Percentiles rank a stretch among this genome's conserved stretches.
phyloP scores from a whole-genome alignment of 2,113 vertebrate genomes.

The Siniperca chuatsi region DNA sequence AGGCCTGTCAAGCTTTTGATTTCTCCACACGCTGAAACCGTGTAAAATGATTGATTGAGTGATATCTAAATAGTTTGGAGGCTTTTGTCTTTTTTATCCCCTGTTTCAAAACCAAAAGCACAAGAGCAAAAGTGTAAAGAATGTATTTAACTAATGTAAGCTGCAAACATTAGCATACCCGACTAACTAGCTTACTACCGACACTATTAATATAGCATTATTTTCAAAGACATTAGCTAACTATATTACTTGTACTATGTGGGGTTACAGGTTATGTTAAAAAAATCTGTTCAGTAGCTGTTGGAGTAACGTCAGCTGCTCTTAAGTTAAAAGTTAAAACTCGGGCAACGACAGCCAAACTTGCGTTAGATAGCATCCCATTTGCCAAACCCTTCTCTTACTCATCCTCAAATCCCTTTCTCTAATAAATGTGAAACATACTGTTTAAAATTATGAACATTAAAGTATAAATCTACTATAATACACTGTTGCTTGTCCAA shows the following conservation, averaged over 20 bases:
- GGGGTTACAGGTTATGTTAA: too few relatives aligned
- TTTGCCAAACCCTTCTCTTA: too few relatives aligned
- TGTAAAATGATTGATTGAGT: background rate
- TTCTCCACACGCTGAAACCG: background rate
- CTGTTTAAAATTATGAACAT: background rate
- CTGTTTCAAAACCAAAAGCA: background rate
- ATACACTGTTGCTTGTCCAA: background rate
- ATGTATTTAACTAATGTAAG: too few relatives aligned
- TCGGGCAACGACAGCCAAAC: background rate
- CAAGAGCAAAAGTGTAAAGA: background rate
- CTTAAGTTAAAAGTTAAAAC: background rate
- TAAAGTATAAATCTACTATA: background rate
- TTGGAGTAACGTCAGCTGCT: background rate
- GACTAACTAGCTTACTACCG: background rate
- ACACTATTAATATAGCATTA: background rate
- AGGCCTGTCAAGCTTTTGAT: conserved; percentile 25
- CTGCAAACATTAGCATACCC: too few relatives aligned
- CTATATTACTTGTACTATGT: too few relatives aligned
- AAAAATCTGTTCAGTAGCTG: too few relatives aligned
- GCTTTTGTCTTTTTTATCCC: too few relatives aligned
- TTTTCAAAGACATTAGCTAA: background rate
- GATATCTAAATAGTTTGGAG: background rate
- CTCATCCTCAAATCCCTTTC: too few relatives aligned
- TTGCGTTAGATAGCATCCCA: background rate
- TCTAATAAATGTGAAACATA: too few relatives aligned